Evolutionary conservation across 2,113 vertebrate genomes (phyloP).

Genomic region (Prionailurus bengalensis): DNA sequence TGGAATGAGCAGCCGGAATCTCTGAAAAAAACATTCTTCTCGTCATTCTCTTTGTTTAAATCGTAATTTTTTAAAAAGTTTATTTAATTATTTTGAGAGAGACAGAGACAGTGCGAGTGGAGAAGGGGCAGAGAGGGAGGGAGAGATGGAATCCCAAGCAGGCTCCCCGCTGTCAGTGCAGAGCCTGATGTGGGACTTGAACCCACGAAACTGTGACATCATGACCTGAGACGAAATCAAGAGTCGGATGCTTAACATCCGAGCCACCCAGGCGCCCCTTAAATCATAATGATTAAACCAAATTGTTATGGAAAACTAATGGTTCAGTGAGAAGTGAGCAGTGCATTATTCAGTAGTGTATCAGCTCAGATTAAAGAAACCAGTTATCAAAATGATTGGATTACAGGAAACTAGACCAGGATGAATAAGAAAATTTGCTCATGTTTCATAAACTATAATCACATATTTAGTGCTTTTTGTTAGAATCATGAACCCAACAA

Average conservation of each 20-base stretch:
- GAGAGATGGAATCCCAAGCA: too few species aligned
- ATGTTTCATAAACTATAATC: constrained; percentile 3
- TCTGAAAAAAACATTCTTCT: constrained; percentile 72
- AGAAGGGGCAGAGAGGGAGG: too few species aligned
- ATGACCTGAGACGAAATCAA: too few species aligned
- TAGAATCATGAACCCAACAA: constrained; percentile 27
- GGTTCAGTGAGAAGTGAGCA: constrained; percentile 79
- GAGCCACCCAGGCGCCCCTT: neutral
- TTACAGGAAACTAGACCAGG: constrained; percentile 3
- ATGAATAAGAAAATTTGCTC: constrained; percentile 53
- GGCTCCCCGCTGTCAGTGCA: too few species aligned
- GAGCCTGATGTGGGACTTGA: too few species aligned
- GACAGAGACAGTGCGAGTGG: too few species aligned
- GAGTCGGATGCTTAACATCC: too few species aligned
- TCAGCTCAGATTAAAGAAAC: neutral
- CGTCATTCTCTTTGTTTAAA: constrained; percentile 74
- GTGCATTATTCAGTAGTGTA: constrained; percentile 68
- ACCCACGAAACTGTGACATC: too few species aligned
- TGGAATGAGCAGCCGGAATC: constrained; percentile 22
- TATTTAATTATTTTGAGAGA: too few species aligned
- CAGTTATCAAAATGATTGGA: constrained; percentile 69
- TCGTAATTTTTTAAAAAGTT: constrained; percentile 60
- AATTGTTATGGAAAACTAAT: constrained; percentile 73
- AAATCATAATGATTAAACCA: constrained; percentile 80
- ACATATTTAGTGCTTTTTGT: constrained; percentile 27